Percentiles rank a stretch among this genome's conserved stretches.
These are phyloP conservation scores for Cynocephalus volans DNA, from an alignment of 2,113 vertebrate species.

Conservation along the genomic window DNA sequence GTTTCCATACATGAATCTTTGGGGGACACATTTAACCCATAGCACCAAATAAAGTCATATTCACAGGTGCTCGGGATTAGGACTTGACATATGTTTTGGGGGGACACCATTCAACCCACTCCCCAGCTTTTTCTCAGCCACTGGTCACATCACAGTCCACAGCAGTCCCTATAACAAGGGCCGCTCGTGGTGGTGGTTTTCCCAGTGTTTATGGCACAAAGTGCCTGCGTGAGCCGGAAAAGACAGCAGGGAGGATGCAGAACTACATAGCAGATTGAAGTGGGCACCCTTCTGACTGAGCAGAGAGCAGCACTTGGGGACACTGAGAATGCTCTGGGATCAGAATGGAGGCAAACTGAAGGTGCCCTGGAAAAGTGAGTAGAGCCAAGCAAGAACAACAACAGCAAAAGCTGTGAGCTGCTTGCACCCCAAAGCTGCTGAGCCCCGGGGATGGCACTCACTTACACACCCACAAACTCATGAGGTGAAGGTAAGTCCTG, in stretches of 20 bases:
- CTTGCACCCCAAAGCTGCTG: no score
- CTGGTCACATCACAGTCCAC: no score
- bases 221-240: background rate
- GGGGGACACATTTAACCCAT: no score
- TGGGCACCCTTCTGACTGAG: background rate
- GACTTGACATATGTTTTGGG: fast-evolving
- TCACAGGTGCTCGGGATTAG: background rate
- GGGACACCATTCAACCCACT: background rate
- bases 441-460: background rate
- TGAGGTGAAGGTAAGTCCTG: background rate
- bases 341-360: no score
- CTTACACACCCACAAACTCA: no score
- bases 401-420: no score
- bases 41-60: background rate
- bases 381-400: background rate
- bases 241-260: background rate
- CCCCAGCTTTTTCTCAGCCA: background rate
- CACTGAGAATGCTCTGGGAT: background rate
- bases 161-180: background rate
- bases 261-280: fast-evolving
- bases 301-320: fast-evolving
- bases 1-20: no score
- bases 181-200: background rate
- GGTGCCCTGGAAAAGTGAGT: background rate
- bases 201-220: background rate